Conservation (phyloP, 2,113 vertebrate species). For the Muntiacus reevesi region DNA sequence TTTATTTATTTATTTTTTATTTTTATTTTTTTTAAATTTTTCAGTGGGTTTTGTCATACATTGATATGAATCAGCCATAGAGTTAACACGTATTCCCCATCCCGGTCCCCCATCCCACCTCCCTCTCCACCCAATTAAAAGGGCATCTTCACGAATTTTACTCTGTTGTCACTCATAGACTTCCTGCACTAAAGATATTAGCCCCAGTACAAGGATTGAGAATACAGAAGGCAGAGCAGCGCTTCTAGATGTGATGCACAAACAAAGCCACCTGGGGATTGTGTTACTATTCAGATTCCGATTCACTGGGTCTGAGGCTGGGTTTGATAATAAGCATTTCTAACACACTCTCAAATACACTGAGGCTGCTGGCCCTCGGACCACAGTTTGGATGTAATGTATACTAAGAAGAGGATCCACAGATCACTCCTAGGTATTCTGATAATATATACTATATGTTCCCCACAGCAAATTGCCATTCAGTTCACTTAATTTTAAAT, state of each 20-base stretch:
- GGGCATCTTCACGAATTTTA: background rate
- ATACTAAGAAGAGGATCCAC: background rate
- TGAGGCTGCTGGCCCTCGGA: background rate
- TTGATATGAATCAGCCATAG: too few relatives aligned
- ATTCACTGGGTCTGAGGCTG: background rate
- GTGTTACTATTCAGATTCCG: background rate
- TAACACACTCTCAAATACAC: background rate
- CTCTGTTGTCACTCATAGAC: background rate
- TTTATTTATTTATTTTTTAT: too few relatives aligned
- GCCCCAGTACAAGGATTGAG: background rate
- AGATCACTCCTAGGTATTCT: background rate
- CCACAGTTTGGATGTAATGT: background rate
- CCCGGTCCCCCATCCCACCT: too few relatives aligned
- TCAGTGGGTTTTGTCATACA: too few relatives aligned
- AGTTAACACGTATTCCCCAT: too few relatives aligned
- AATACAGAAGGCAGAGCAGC: background rate
- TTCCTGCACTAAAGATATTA: background rate
- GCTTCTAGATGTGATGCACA: background rate
- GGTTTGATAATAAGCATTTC: background rate
- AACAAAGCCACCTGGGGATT: background rate
- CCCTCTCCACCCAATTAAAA: background rate
- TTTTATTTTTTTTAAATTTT: too few relatives aligned
- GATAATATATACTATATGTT: background rate
- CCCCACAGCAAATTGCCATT: background rate
- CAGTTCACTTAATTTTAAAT: background rate